Percentiles rank a stretch among this genome's conserved stretches.
Conservation (phyloP, 2,888 invertebrate genomes). For the Schizaphis graminum region DNA sequence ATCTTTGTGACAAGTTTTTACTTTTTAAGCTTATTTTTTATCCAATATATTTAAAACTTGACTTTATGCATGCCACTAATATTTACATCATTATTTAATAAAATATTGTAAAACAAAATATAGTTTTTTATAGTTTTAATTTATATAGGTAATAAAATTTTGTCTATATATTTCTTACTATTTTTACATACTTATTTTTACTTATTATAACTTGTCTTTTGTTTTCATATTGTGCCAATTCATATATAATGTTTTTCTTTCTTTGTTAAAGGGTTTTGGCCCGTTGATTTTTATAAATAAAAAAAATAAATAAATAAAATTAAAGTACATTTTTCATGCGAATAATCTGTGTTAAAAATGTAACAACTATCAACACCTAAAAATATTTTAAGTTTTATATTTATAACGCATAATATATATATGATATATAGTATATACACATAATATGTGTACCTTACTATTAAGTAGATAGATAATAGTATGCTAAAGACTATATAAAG, state of each 20-base stretch:
- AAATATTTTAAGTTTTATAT: background rate
- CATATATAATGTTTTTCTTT: no score
- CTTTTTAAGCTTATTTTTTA: background rate
- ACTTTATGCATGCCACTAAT: background rate
- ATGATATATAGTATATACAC: no score
- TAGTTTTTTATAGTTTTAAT: no score
- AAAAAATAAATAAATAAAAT: no score
- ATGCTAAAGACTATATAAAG: background rate
- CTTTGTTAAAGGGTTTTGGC: no score
- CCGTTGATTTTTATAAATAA: no score
- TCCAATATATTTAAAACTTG: background rate
- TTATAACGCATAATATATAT: background rate
- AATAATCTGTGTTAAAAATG: background rate
- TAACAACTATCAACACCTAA: background rate
- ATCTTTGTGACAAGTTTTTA: slow-evolving; percentile 47
- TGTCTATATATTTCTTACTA: no score
- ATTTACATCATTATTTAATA: background rate
- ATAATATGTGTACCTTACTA: background rate
- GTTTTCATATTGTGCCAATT: no score
- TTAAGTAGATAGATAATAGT: background rate
- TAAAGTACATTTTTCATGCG: background rate
- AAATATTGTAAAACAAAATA: background rate
- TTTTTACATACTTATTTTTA: no score
- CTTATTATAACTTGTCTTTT: no score
- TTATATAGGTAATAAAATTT: no score